Evolutionary conservation across 2,888 invertebrate species (phyloP), one percentile per base, ranked within the genome.

Genomic region (Drosophila helvetica): DNA sequence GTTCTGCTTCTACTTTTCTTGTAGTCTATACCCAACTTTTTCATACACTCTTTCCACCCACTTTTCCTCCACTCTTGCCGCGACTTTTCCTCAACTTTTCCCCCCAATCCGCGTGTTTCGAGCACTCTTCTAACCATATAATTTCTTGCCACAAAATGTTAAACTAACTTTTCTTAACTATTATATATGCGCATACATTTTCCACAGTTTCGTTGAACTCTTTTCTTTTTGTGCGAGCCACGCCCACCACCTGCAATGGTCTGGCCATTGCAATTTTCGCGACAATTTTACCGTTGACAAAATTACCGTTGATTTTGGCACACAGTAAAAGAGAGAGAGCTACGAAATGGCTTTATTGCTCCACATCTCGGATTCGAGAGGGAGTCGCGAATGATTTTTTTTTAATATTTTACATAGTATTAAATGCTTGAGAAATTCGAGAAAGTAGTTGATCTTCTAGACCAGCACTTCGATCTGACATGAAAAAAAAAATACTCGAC

Each of bases 221-320:
- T 67, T 61, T 38, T 38, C 38, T 54, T 56, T 53, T 47, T 57
- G 52, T 48, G 22, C 53, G 55, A 12, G 45, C 53, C 77, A 79
- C 74, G 65, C 65, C 66, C 25, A 33, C 17, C 47, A 57, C 22
- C 38, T 55, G 66, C 77, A 77, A 57, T n/a, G 33, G 68, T 54
- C 56, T 59, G 52, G 59, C 63, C 54, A 61, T 62, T 61, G 42
- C n/a, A 19, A 10, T 7, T 61, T 43, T 25, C 22, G 57, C 46
- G 45, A 45, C 63, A 63, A 63, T 30, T 61, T 63, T 63, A 61
- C 63, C 61, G 75, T 68, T 75, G 83, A 76, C 69, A 65, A 79
- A 80, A 75, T 79, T 67, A 63, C 68, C 42, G 75, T 64, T 67
- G 58, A 63, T 72, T 82, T 75, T 59, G 72, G 65, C 65, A 18